Percentiles rank a stretch among this genome's conserved stretches.
Evolutionary conservation across 2,888 invertebrate genomes (phyloP).

Genomic region (Orthonevra nobilis): DNA sequence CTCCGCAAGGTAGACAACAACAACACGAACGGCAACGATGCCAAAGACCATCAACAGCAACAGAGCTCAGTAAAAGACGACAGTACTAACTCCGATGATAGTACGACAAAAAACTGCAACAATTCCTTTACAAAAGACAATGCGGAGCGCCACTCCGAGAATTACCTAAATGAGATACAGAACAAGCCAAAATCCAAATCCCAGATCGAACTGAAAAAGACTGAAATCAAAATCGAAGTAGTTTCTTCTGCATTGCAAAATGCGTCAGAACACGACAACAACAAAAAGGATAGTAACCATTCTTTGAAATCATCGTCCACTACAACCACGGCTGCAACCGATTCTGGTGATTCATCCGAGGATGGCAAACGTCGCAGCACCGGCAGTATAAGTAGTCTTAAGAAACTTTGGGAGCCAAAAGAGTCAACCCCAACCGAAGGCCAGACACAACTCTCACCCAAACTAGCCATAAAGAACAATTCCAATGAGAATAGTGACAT

Average conservation of each 20-base stretch:
- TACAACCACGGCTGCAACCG: constrained; percentile 56
- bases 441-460: constrained; percentile 79
- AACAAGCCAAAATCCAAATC: constrained; percentile 69
- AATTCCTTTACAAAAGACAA: constrained; percentile 68
- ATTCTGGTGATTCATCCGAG: constrained; percentile 66
- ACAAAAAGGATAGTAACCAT: constrained; percentile 77
- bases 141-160: constrained; percentile 51
- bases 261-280: constrained; percentile 73
- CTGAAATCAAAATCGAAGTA: constrained; percentile 80
- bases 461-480: constrained; percentile 82
- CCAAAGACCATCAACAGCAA: constrained; percentile 72
- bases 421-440: constrained; percentile 77
- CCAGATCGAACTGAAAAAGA: constrained; percentile 78
- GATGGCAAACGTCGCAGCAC: constrained; percentile 94
- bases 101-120: constrained; percentile 65
- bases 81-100: constrained; percentile 68
- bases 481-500: constrained; percentile 73
- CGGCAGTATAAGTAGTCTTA: constrained; percentile 94
- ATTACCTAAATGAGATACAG: constrained; percentile 67
- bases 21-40: constrained; percentile 70
- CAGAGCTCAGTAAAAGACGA: constrained; percentile 71
- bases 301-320: constrained; percentile 55
- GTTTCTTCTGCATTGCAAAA: constrained; percentile 71
- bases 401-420: constrained; percentile 95
- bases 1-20: constrained; percentile 88